A percentile compares a stretch with the other conserved stretches of the same genome.
Evolutionary conservation across 2,797 vertebrate genomes (phyloP).

Genomic region (Hemibagrus guttatus): DNA sequence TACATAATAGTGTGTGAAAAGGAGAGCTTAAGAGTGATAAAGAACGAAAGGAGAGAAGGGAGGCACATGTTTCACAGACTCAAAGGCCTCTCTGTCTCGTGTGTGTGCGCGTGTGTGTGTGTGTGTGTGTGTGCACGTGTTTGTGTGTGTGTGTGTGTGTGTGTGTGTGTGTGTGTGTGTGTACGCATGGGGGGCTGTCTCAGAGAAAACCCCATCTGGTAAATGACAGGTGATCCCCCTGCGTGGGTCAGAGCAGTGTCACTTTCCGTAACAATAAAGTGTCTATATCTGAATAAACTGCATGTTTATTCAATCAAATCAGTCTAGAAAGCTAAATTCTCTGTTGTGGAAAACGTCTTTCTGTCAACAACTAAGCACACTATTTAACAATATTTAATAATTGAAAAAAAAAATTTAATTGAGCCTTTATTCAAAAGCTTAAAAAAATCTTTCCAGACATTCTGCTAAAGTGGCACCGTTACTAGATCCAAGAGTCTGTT

Average conservation of each 20-base stretch:
- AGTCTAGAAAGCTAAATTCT: background rate
- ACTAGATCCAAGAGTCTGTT: constrained; percentile 30
- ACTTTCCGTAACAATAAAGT: constrained; percentile 9
- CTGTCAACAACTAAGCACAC: background rate
- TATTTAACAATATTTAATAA: background rate
- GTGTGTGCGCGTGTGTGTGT: constrained; percentile 21
- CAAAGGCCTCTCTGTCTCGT: constrained; percentile 70
- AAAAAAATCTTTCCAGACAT: constrained; percentile 18
- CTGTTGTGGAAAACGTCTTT: too few relatives aligned
- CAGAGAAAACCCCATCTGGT: constrained; percentile 27
- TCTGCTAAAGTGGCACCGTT: constrained; percentile 13
- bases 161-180: constrained; percentile 8
- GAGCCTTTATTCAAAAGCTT: background rate
- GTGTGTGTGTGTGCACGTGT: background rate
- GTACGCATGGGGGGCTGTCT: background rate
- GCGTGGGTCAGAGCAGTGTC: background rate
- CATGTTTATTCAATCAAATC: background rate
- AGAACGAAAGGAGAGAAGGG: constrained; percentile 64
- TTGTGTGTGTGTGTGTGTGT: constrained; percentile 7
- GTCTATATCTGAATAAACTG: constrained; percentile 1
- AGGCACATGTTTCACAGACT: constrained; percentile 60
- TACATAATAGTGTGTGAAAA: constrained; percentile 35
- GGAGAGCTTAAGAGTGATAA: constrained; percentile 18
- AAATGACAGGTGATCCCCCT: constrained; percentile 52
- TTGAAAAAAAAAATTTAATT: background rate